Conservation (phyloP, 2,888 invertebrate species). For the Mycalesis mineus region DNA sequence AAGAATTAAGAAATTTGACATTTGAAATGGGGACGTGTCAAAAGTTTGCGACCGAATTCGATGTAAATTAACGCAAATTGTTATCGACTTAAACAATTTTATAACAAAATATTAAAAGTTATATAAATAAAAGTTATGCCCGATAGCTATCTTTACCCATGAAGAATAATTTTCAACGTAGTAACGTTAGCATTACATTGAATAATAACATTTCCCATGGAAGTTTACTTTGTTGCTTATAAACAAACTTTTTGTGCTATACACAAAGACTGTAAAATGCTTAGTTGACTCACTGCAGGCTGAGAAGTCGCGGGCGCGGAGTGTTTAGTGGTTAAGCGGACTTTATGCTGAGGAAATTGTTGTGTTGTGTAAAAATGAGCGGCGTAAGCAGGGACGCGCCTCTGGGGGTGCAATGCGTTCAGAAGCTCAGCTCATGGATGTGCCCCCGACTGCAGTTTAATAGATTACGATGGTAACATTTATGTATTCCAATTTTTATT, state of each 20-base stretch:
- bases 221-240: not conserved
- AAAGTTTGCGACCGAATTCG: slow-evolving; percentile 21
- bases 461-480: slow-evolving; percentile 81
- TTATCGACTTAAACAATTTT: not conserved
- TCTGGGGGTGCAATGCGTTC: slow-evolving; percentile 79
- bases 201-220: not conserved
- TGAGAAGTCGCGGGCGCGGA: slow-evolving; percentile 41
- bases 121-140: not conserved
- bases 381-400: slow-evolving; percentile 79
- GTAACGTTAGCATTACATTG: not conserved
- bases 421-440: slow-evolving; percentile 70
- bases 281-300: slow-evolving; percentile 28
- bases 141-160: not conserved
- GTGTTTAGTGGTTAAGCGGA: slow-evolving; percentile 30
- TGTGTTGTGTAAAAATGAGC: slow-evolving; percentile 69
- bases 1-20: slow-evolving; percentile 12
- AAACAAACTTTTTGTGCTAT: not conserved
- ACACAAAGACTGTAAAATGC: slow-evolving; percentile 37
- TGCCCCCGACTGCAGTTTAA: slow-evolving; percentile 81
- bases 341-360: slow-evolving; percentile 40
- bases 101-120: not conserved
- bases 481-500: slow-evolving; percentile 4
- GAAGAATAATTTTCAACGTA: not conserved
- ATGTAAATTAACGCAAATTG: slow-evolving; percentile 19
- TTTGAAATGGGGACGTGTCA: slow-evolving; percentile 30